A percentile compares a stretch with the other conserved stretches of the same genome.
Conservation (phyloP, 2,888 invertebrate genomes). For the Idaea aversata region DNA sequence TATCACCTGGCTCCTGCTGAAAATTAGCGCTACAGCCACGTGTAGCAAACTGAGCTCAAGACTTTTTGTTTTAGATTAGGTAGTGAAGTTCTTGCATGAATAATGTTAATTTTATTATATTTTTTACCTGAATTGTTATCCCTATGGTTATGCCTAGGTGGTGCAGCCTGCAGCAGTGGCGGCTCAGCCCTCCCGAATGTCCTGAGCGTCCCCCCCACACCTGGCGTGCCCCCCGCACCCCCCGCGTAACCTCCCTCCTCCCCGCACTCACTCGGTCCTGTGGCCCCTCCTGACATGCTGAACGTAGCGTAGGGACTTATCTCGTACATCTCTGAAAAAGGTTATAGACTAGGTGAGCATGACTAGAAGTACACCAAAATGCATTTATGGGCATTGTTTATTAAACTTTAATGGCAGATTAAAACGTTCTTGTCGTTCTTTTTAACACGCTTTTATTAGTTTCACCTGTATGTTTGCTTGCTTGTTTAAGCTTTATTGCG, state of each 20-base stretch:
- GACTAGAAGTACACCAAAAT: neutral
- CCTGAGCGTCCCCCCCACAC: slow-evolving; percentile 83
- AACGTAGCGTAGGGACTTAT: slow-evolving; percentile 91
- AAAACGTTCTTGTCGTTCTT: too few relatives aligned
- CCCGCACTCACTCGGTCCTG: slow-evolving; percentile 28
- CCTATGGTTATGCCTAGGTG: slow-evolving; percentile 52
- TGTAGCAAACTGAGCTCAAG: too few relatives aligned
- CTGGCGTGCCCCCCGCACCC: slow-evolving; percentile 51
- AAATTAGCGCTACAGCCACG: too few relatives aligned
- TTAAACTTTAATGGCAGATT: too few relatives aligned
- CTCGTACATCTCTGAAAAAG: slow-evolving; percentile 86
- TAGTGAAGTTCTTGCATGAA: too few relatives aligned
- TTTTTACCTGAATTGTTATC: slow-evolving; percentile 21
- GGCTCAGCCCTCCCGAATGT: slow-evolving; percentile 86
- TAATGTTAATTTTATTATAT: neutral
- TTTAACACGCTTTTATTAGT: too few relatives aligned
- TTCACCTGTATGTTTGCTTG: too few relatives aligned
- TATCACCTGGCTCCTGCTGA: too few relatives aligned
- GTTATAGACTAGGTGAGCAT: neutral
- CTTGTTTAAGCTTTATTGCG: too few relatives aligned
- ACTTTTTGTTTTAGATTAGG: too few relatives aligned
- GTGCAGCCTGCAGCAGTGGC: slow-evolving; percentile 70
- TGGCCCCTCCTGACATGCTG: slow-evolving; percentile 76
- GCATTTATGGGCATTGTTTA: too few relatives aligned
- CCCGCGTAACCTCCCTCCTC: slow-evolving; percentile 64